A percentile compares a stretch with the other conserved stretches of the same genome.
phyloP scores from a whole-genome alignment of 2,888 invertebrate species.

The Lamproptera curius region DNA sequence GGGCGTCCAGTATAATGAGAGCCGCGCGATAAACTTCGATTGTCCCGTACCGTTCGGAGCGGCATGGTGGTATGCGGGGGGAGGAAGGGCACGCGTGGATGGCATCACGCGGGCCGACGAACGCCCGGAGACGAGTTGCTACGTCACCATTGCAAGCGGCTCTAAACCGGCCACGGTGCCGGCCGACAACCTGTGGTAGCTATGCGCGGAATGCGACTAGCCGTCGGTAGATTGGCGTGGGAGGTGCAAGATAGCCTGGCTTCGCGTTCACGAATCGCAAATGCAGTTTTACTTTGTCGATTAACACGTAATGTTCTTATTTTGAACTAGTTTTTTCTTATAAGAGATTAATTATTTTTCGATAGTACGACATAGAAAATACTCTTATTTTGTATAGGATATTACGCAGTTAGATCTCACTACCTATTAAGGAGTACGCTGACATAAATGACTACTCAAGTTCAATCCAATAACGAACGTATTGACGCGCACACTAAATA shows the following conservation, averaged over 20 bases:
- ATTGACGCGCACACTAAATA: background rate
- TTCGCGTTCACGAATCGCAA: slow-evolving; percentile 42
- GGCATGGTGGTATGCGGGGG: slow-evolving; percentile 22
- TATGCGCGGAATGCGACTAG: slow-evolving; percentile 70
- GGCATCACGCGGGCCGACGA: slow-evolving; percentile 42
- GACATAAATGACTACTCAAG: background rate
- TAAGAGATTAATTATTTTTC: no score
- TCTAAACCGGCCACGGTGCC: slow-evolving; percentile 58
- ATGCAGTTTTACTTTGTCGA: slow-evolving; percentile 36
- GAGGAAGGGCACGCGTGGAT: slow-evolving; percentile 34
- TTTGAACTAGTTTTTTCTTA: no score
- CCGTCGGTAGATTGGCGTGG: slow-evolving; percentile 60
- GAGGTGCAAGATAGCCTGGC: slow-evolving; percentile 53
- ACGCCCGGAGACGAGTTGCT: slow-evolving; percentile 45
- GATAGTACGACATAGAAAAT: no score
- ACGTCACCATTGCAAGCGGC: slow-evolving; percentile 61
- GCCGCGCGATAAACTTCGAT: slow-evolving; percentile 31
- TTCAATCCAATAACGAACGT: background rate
- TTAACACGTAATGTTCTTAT: no score
- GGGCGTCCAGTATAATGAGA: slow-evolving; percentile 34
- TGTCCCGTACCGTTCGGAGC: slow-evolving; percentile 28
- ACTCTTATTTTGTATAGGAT: slow-evolving; percentile 1
- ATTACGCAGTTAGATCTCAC: background rate
- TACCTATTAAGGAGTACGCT: background rate
- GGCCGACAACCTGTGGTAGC: slow-evolving; percentile 68